Evolutionary conservation across 2,888 invertebrate genomes (phyloP), one percentile per base, ranked within the genome.

Genomic region (Sussaba pulchella): DNA sequence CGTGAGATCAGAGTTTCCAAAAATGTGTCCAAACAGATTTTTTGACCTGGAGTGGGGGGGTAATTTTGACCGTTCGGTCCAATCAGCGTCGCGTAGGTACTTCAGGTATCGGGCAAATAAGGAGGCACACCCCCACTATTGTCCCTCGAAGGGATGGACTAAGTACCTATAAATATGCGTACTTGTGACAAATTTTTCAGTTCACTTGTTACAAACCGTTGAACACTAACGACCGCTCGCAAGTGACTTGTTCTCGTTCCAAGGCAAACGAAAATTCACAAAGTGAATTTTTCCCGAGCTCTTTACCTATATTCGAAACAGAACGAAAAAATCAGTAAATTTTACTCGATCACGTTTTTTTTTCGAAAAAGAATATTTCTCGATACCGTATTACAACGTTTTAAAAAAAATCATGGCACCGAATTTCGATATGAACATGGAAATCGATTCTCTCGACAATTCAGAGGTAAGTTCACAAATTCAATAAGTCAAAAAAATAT

Each of bases 101-200:
- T 39, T 47, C 78, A 69, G 72, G 78, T 78, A 73, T 6, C 12
- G n/a, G 59, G 2, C 9, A 3, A n/a, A 67, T n/a, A 52, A 61
- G 59, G 21, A 70, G 61, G 24, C 67, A 52, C 73, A 61, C 52
- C 73, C 61, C 52, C 67, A 61, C 41, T 26, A 61, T 39, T 63
- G n/a, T 17, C 63, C 19, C 54, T 26, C 41, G 12, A 70, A 73
- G 78, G 78, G 73, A 78, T 74, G 78, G 64, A 69, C 78, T 69
- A 78, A 78, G 78, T 74, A 47, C 73, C 14, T 57, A 57, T 39
- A 47, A 67, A 73, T 41, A 12, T 26, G 21, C 9, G 39, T 12
- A 36, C 52, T n/a, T 43, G 43, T 39, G 52, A 67, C 54, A 69
- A 31, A 63, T 61, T 73, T 59, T 52, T 78, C 66, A 72, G 26